Evolutionary conservation across 2,888 invertebrate genomes (phyloP).

Genomic region (Polymixis flavicincta): DNA sequence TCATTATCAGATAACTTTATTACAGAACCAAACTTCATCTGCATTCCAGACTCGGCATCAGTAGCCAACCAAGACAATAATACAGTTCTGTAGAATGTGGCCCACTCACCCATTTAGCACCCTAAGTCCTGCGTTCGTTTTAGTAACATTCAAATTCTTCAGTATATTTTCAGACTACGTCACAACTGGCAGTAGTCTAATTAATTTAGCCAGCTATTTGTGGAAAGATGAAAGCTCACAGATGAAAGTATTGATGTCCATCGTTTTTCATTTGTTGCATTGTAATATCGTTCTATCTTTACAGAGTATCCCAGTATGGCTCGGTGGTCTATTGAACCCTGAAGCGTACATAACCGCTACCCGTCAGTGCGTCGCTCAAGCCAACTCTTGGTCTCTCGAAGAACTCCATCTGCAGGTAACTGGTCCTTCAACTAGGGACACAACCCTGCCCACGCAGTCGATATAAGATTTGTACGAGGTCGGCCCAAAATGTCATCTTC

Average conservation of each 20-base stretch:
- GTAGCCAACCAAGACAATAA: neutral
- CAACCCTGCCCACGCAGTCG: no score
- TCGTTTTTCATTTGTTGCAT: neutral
- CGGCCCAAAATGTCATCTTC: neutral
- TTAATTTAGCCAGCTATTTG: neutral
- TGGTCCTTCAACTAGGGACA: constrained; percentile 60
- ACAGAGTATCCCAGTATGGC: constrained; percentile 98
- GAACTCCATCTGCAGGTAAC: constrained; percentile 97
- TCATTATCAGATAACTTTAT: neutral
- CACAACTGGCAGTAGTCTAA: no score
- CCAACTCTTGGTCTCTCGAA: constrained; percentile 99
- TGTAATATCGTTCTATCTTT: neutral
- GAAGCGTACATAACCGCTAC: constrained; percentile 99
- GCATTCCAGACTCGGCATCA: no score
- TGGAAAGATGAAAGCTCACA: neutral
- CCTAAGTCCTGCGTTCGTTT: neutral
- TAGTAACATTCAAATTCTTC: neutral
- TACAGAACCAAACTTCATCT: neutral
- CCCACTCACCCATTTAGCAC: neutral
- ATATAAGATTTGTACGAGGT: neutral
- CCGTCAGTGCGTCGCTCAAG: constrained; percentile 99
- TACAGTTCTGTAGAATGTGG: neutral
- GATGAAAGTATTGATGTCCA: neutral
- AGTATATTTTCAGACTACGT: neutral
- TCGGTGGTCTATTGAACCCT: constrained; percentile 99